Conservation (phyloP, 2,797 vertebrate species). For the Emys orbicularis region DNA sequence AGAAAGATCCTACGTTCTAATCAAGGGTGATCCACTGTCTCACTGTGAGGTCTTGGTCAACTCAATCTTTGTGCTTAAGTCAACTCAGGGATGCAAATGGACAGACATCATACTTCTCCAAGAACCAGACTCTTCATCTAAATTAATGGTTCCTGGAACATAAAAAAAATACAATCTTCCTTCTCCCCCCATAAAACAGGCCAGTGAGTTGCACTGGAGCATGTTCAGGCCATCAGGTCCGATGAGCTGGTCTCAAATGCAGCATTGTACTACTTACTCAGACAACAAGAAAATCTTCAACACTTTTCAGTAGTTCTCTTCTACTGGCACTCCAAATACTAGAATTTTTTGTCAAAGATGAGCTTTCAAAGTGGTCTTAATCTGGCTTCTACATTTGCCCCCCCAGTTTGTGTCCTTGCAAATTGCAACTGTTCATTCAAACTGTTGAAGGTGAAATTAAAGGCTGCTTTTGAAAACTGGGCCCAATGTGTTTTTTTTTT, state of each 20-base stretch:
- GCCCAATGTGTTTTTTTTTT: not conserved
- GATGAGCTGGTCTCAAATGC: not conserved
- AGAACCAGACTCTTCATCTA: not conserved
- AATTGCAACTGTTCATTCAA: not conserved
- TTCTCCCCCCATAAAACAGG: not conserved
- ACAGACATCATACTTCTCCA: not conserved
- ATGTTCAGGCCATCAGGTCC: not conserved
- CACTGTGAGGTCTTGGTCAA: not conserved
- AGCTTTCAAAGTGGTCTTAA: not conserved
- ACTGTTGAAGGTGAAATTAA: not conserved
- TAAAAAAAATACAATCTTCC: not conserved
- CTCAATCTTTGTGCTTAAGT: not conserved
- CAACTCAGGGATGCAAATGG: not conserved
- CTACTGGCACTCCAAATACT: not conserved
- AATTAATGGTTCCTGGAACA: not conserved
- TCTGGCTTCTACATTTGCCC: not conserved
- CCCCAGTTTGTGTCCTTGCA: not conserved
- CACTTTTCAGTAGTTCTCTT: not conserved
- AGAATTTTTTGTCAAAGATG: not conserved
- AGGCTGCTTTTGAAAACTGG: not conserved
- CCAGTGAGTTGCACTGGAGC: not conserved
- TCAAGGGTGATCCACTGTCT: fast-evolving
- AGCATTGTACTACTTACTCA: not conserved
- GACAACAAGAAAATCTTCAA: not conserved
- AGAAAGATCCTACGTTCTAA: not conserved